Conservation (phyloP, 2,113 vertebrate species). For the Morone chrysops region DNA sequence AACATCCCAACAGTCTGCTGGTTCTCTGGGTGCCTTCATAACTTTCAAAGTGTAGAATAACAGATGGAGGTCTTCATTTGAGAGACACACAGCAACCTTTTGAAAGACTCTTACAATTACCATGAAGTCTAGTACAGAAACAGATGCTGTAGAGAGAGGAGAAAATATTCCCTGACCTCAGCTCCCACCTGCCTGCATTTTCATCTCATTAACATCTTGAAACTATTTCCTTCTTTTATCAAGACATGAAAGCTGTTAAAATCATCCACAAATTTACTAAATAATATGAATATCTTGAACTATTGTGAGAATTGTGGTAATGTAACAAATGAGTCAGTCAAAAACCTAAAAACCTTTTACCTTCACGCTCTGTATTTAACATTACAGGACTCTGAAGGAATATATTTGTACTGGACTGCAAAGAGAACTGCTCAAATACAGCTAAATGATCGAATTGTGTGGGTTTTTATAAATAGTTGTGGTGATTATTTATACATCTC, state of each 20-base stretch:
- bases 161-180: constrained; percentile 32
- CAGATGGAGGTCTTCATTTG: constrained; percentile 7
- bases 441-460: constrained; percentile 16
- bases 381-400: constrained; percentile 11
- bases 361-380: not conserved
- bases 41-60: not conserved
- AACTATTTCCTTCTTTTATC: constrained; percentile 2
- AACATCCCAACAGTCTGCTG: not conserved
- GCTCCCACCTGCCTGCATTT: constrained; percentile 11
- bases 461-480: not conserved
- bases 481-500: constrained; percentile 29
- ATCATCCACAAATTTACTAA: not conserved
- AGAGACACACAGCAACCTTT: not conserved
- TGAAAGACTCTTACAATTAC: not conserved
- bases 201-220: constrained; percentile 33
- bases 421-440: not conserved
- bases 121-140: not conserved
- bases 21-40: not conserved
- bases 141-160: not conserved
- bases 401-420: constrained; percentile 7
- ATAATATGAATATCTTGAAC: not conserved
- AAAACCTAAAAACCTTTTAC: constrained; percentile 1
- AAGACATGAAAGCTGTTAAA: not conserved
- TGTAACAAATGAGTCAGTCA: constrained; percentile 19
- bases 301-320: no score